Evolutionary conservation across 2,888 invertebrate species (phyloP), one percentile per base, ranked within the genome.

Genomic region (Phorcus lineatus): DNA sequence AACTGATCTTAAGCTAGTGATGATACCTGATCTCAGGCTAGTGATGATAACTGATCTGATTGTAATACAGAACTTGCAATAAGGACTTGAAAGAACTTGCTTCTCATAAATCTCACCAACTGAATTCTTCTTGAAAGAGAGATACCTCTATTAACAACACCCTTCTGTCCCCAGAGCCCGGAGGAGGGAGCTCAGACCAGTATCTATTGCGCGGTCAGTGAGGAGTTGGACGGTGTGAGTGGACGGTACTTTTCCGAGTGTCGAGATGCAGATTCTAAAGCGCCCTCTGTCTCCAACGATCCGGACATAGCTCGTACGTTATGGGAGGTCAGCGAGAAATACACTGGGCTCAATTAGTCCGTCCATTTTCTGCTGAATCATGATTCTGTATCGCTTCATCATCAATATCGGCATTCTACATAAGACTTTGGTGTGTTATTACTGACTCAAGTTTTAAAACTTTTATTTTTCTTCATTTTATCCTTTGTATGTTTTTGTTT

Each of bases 141-240:
- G n/a, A n/a, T n/a, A n/a, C n/a, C n/a, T n/a, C n/a, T n/a, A 47
- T 47, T 47, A 6, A 47, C 9, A 28, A 17, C 31, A 67, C 0
- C 6, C 1, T 53, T 52, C 13, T 80, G 54, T 74, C 77, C 70
- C 2, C 80, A 91, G 91, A 85, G 86, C 36, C 79, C 85, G n/a
- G 84, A 88, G 54, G 90, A 92, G 78, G 93, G 92, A 22, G 90
- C 91, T 0, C 92, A 92, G 86, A 92, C 92, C 0, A 85, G 88
- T 6, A 87, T 93, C 2, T 87, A 91, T 84, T 90, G 92, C 84
- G 89, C 92, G 7, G 87, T 93, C 4, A 87, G 88, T 79, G 89
- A 91, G 36, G 88, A 88, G 13, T 78, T 90, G 19, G 85, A 86
- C 54, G 87, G 83, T 6, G 80, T 86, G 24, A 86, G 87, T 7